These are phyloP conservation scores for Phrynocephalus versicolor DNA, from an alignment of 2,113 vertebrate genomes.

Conservation along the genomic window DNA sequence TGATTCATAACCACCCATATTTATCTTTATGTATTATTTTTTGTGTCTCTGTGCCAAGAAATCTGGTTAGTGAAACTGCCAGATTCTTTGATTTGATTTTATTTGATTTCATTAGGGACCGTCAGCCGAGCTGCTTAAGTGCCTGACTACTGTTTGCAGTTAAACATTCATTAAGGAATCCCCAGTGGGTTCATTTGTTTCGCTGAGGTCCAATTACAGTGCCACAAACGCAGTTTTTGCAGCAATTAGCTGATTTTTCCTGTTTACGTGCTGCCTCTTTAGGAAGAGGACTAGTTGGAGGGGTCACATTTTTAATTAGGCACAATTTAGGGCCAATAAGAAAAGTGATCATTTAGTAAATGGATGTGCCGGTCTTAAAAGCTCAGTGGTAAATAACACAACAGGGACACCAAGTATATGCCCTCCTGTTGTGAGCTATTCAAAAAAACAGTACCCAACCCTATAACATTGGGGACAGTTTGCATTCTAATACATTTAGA, in stretches of 20 bases:
- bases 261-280: conserved; percentile 95
- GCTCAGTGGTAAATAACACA: conserved; percentile 78
- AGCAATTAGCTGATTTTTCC: conserved; percentile 97
- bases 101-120: conserved; percentile 90
- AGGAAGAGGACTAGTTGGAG: conserved; percentile 84
- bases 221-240: conserved; percentile 86
- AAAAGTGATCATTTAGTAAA: conserved; percentile 91
- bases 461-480: conserved; percentile 66
- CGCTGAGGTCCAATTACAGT: conserved; percentile 93
- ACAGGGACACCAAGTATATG: conserved; percentile 69
- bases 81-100: conserved; percentile 92
- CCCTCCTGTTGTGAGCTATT: conserved; percentile 66
- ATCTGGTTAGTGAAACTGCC: conserved; percentile 90
- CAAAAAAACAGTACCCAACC: conserved; percentile 12
- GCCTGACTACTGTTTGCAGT: conserved; percentile 91
- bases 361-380: conserved; percentile 79
- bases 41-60: conserved; percentile 78
- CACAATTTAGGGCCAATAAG: conserved; percentile 90
- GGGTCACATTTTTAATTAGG: conserved; percentile 95
- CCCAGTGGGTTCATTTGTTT: conserved; percentile 94
- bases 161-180: conserved; percentile 93
- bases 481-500: conserved; percentile 63
- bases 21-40: conserved; percentile 73
- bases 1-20: conserved; percentile 27
- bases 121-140: conserved; percentile 79